A percentile compares a stretch with the other conserved stretches of the same genome.
phyloP scores from a whole-genome alignment of 2,113 vertebrate species.

The Daubentonia madagascariensis region DNA sequence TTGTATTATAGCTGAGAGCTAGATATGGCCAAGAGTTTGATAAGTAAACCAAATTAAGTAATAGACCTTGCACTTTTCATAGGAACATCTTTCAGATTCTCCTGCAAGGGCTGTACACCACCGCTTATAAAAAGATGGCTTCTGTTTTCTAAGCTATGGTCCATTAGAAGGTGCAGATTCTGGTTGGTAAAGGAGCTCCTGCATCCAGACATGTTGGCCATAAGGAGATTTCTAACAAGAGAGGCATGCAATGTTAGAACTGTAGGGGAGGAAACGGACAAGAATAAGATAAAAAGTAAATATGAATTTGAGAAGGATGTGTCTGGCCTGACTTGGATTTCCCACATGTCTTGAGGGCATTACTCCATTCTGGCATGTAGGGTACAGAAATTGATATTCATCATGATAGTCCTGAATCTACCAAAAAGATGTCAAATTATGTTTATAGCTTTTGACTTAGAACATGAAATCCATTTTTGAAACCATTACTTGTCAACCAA shows the following conservation, averaged over 20 bases:
- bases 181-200: background rate
- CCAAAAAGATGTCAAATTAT: background rate
- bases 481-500: background rate
- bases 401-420: background rate
- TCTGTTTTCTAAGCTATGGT: background rate
- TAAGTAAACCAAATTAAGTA: background rate
- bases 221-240: background rate
- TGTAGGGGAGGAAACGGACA: background rate
- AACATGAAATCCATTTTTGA: background rate
- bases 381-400: background rate
- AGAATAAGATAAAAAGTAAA: background rate
- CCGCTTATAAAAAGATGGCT: background rate
- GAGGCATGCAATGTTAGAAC: background rate
- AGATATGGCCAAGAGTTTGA: background rate
- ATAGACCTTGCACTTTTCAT: background rate
- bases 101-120: background rate
- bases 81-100: background rate
- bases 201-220: background rate
- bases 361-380: background rate
- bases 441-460: background rate
- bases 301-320: background rate
- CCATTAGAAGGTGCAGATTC: background rate
- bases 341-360: background rate
- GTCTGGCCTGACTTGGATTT: background rate
- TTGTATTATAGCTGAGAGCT: background rate